Conservation (phyloP, 92 coral and sea anemone genomes). For the Anthopleura xanthogrammica region DNA sequence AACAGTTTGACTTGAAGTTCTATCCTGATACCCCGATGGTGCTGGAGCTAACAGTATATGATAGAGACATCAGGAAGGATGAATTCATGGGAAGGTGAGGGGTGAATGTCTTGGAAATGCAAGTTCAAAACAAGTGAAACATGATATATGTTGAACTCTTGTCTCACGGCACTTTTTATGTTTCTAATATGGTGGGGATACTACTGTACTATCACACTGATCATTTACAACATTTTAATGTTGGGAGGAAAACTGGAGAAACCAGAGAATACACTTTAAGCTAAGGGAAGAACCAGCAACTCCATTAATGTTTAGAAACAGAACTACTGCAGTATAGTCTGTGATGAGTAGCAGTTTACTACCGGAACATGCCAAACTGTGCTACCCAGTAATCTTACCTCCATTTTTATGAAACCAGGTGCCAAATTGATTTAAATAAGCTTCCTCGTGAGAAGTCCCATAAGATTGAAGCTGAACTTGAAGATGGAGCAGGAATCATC, state of each 20-base stretch:
- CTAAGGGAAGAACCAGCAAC: too few relatives aligned
- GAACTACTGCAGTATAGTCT: too few relatives aligned
- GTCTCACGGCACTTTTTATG: too few relatives aligned
- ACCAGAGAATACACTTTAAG: too few relatives aligned
- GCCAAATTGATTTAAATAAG: conserved; percentile 84
- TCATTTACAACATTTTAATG: too few relatives aligned
- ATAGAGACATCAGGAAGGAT: conserved; percentile 93
- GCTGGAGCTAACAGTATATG: conserved; percentile 91
- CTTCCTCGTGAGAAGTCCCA: conserved; percentile 92
- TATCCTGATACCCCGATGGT: conserved; percentile 90
- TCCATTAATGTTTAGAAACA: too few relatives aligned
- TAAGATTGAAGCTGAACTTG: conserved; percentile 94
- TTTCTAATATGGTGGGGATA: too few relatives aligned
- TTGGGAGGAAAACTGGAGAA: too few relatives aligned
- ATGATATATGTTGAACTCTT: too few relatives aligned
- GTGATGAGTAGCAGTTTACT: too few relatives aligned
- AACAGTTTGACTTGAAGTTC: conserved; percentile 93
- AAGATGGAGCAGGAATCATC: conserved; percentile 90
- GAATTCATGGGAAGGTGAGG: conserved; percentile 98
- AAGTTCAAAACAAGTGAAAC: too few relatives aligned
- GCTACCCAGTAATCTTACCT: background rate
- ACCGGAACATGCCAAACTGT: background rate
- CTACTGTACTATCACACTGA: too few relatives aligned
- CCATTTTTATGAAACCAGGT: conserved; percentile 46
- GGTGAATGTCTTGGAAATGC: background rate